Evolutionary conservation across 2,888 invertebrate genomes (phyloP), one percentile per base, ranked within the genome.

Genomic region (Emmelina monodactyla): DNA sequence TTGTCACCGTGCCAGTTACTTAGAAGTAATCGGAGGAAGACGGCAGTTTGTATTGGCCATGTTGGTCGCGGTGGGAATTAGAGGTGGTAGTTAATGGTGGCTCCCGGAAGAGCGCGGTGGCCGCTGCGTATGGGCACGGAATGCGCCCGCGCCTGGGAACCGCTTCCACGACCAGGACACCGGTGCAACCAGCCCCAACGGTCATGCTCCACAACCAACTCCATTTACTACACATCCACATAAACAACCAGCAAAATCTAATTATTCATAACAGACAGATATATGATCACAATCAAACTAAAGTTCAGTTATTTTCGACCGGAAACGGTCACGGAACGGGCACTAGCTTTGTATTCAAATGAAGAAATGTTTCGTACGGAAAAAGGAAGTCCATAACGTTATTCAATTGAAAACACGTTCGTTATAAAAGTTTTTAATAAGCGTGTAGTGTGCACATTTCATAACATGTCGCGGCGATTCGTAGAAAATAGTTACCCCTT

Each of bases 61-160:
- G 52, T 47, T 49, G 58, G 51, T 58, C 3, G 61, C 63, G 57
- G 62, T 54, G 68, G 53, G 68, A 68, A 72, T 70, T 66, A 64
- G 53, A 60, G 60, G 54, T 47, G 50, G 51, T 54, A 33, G 47
- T 58, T 61, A 63, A 61, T 55, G 58, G 57, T 55, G 54, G 56
- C 58, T 70, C 73, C 72, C 62, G 69, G 72, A 72, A 64, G 66
- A 58, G 57, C 58, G 69, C 67, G 70, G 62, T 71, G 69, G 60
- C 47, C n/a, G 46, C 69, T 63, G 51, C 53, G 56, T 69, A 76
- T 62, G 75, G 78, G 62, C 72, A 76, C 68, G 57, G 76, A 73
- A 76, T 76, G 69, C 62, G 47, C 45, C 49, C 52, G 44, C 51
- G 65, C 69, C 64, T 69, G 72, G 71, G 73, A 76, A 75, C 69